Conservation (phyloP, 2,113 vertebrate species). For the Lathamus discolor region DNA sequence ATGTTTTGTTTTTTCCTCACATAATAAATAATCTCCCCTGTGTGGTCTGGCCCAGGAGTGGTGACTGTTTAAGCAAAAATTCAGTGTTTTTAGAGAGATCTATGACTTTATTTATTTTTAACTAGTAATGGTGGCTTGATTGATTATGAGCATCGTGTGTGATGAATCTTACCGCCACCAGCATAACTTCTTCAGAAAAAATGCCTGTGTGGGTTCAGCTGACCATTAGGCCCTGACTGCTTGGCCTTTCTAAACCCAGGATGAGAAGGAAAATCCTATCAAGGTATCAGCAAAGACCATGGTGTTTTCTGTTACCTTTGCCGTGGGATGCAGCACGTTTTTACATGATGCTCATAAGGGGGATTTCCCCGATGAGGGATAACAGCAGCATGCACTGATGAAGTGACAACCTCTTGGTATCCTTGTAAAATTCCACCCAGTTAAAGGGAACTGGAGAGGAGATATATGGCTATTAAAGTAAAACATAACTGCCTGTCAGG, state of each 20-base stretch:
- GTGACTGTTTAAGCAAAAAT: background rate
- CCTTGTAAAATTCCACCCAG: constrained; percentile 5
- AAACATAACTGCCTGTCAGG: constrained; percentile 72
- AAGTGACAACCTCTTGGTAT: constrained; percentile 11
- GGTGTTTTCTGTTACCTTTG: background rate
- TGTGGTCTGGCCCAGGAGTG: background rate
- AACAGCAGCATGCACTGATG: background rate
- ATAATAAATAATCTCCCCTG: background rate
- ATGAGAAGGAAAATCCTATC: background rate
- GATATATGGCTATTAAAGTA: constrained; percentile 67
- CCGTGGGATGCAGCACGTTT: background rate
- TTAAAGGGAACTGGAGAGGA: constrained; percentile 28
- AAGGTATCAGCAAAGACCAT: background rate
- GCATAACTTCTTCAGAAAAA: background rate
- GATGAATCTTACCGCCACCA: background rate
- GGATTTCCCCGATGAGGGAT: background rate
- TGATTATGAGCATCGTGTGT: background rate
- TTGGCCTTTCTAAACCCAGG: background rate
- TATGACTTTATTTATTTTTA: background rate
- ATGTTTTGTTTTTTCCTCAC: background rate
- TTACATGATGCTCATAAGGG: background rate
- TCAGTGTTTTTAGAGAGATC: background rate
- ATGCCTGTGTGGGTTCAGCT: background rate
- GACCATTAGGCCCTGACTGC: background rate
- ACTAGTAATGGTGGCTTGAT: background rate